A percentile compares a stretch with the other conserved stretches of the same genome.
Evolutionary conservation across 2,888 invertebrate species (phyloP).

Genomic region (Terebella lapidaria): DNA sequence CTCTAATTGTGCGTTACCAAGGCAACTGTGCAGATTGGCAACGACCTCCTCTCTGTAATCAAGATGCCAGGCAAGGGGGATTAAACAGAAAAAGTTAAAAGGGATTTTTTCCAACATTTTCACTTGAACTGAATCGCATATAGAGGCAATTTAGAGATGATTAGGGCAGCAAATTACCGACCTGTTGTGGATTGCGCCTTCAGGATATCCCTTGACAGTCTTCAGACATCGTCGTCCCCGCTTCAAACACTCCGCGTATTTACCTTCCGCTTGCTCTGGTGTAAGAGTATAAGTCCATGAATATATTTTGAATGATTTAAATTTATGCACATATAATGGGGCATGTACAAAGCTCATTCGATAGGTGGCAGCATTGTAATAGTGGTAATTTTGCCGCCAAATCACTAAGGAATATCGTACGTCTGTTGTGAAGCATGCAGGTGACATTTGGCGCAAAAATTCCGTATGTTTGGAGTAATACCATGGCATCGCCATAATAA

Average conservation of each 20-base stretch:
- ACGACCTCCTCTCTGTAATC: slow-evolving; percentile 30
- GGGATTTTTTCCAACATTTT: not conserved
- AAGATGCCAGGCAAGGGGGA: not conserved
- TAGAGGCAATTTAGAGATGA: too few relatives aligned
- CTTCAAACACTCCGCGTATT: slow-evolving; percentile 42
- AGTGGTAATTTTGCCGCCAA: too few relatives aligned
- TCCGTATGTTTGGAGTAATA: too few relatives aligned
- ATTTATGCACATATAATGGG: not conserved
- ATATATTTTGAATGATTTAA: not conserved
- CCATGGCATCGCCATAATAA: too few relatives aligned
- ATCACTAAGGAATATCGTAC: too few relatives aligned
- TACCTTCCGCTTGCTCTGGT: slow-evolving; percentile 43
- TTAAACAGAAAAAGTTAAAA: slow-evolving; percentile 8
- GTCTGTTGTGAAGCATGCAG: too few relatives aligned
- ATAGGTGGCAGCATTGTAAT: too few relatives aligned
- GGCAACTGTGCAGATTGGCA: slow-evolving; percentile 46
- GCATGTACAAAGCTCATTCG: not conserved
- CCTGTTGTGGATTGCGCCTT: slow-evolving; percentile 25
- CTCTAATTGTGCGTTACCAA: slow-evolving; percentile 50
- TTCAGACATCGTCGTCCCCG: slow-evolving; percentile 40
- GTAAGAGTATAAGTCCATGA: not conserved
- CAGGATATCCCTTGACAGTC: slow-evolving; percentile 36
- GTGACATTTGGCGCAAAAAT: too few relatives aligned
- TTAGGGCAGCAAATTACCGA: too few relatives aligned
- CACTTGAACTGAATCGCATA: not conserved